phyloP scores from a whole-genome alignment of 2,888 invertebrate genomes.

The Plebejus anna region DNA sequence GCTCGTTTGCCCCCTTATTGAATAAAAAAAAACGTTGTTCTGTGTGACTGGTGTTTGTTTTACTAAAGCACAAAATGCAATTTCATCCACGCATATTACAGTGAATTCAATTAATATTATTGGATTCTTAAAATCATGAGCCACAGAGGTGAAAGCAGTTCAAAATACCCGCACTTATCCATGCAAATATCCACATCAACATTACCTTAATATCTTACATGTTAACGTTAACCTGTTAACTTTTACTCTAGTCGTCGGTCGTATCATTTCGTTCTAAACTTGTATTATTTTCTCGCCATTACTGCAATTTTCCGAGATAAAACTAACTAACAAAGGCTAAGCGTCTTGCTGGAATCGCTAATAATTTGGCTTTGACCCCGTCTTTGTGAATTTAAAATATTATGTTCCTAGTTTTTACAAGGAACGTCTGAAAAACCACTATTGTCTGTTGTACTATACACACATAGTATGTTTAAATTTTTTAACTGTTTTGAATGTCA shows the following conservation, averaged over 20 bases:
- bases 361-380: conserved; percentile 5
- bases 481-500: not conserved
- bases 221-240: not conserved
- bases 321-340: not conserved
- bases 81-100: too few species aligned
- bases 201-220: not conserved
- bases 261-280: not conserved
- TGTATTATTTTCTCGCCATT: not conserved
- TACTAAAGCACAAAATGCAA: too few species aligned
- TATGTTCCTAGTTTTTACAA: not conserved
- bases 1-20: too few species aligned
- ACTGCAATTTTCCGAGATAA: not conserved
- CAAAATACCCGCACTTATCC: too few species aligned
- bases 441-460: too few species aligned
- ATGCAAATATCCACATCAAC: not conserved
- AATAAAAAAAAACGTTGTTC: too few species aligned
- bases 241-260: not conserved
- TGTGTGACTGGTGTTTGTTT: too few species aligned
- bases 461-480: not conserved
- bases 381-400: not conserved
- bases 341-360: not conserved
- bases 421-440: not conserved
- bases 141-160: too few species aligned
- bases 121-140: too few species aligned
- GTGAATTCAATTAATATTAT: too few species aligned